A percentile compares a stretch with the other conserved stretches of the same genome.
phyloP scores from a whole-genome alignment of 53 echinoderm and acorn worm genomes.

The Crossaster papposus region DNA sequence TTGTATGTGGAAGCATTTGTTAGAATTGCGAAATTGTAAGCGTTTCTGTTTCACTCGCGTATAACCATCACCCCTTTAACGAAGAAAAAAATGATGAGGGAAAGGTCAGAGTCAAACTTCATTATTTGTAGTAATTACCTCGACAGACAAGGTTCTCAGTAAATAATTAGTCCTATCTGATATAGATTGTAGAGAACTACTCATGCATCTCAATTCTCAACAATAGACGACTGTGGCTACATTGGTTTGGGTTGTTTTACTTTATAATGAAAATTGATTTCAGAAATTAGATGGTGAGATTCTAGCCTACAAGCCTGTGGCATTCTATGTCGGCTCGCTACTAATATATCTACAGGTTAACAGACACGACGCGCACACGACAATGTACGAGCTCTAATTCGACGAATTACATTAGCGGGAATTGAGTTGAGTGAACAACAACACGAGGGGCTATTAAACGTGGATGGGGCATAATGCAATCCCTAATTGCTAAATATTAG shows the following conservation, averaged over 20 bases:
- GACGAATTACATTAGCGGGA: slow-evolving; percentile 58
- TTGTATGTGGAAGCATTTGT: too few species aligned
- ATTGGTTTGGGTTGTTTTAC: neutral
- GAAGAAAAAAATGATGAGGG: too few species aligned
- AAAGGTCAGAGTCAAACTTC: too few species aligned
- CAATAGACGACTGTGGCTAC: too few species aligned
- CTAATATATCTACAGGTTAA: slow-evolving; percentile 33
- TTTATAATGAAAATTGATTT: neutral
- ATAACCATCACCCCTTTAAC: too few species aligned
- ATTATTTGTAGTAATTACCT: too few species aligned
- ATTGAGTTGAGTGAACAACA: slow-evolving; percentile 40
- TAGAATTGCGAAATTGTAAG: too few species aligned
- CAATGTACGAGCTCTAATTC: slow-evolving; percentile 45
- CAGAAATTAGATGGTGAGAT: neutral
- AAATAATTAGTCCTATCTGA: too few species aligned
- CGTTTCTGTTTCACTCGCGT: too few species aligned
- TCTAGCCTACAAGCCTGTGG: neutral
- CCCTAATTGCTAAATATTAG: slow-evolving; percentile 25
- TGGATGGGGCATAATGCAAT: slow-evolving; percentile 33
- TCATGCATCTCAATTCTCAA: too few species aligned
- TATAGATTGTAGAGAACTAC: too few species aligned
- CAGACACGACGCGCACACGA: neutral
- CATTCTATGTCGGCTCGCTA: neutral
- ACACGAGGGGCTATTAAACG: slow-evolving; percentile 54
- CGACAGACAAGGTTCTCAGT: too few species aligned